phyloP scores from a whole-genome alignment of 2,888 invertebrate genomes.

The Antitype chi region DNA sequence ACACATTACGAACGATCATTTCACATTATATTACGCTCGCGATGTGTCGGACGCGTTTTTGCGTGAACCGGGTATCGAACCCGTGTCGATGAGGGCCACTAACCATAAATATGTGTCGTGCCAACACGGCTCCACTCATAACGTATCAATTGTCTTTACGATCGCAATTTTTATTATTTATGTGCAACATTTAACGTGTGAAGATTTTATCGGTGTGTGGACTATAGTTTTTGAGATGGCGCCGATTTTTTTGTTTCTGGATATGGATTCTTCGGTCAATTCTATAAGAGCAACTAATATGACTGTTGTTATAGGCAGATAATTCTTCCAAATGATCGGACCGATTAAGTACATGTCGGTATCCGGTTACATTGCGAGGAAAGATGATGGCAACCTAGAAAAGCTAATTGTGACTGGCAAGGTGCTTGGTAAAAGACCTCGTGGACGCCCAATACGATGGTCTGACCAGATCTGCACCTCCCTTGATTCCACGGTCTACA shows the following conservation, averaged over 20 bases:
- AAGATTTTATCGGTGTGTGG: conserved; percentile 72
- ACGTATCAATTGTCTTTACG: conserved; percentile 89
- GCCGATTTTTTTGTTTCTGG: neutral
- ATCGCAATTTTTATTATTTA: conserved; percentile 85
- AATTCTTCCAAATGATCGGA: neutral
- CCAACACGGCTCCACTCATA: conserved; percentile 79
- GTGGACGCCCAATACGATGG: too few relatives aligned
- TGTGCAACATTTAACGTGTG: conserved; percentile 77
- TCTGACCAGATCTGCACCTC: too few relatives aligned
- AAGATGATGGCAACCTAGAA: too few relatives aligned
- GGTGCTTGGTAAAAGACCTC: too few relatives aligned
- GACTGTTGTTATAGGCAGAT: neutral
- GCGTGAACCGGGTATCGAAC: conserved; percentile 79
- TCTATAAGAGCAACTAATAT: neutral
- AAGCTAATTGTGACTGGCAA: too few relatives aligned
- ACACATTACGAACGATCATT: conserved; percentile 87
- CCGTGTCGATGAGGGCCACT: conserved; percentile 81
- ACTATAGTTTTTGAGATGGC: conserved; percentile 29
- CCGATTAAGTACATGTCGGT: neutral
- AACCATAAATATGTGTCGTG: conserved; percentile 82
- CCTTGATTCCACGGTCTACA: too few relatives aligned
- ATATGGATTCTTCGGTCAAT: neutral
- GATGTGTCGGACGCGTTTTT: conserved; percentile 77
- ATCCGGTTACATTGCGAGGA: too few relatives aligned
- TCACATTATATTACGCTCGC: conserved; percentile 83